phyloP scores from a whole-genome alignment of 1,140 invertebrate species.

The Chironomus tepperi region DNA sequence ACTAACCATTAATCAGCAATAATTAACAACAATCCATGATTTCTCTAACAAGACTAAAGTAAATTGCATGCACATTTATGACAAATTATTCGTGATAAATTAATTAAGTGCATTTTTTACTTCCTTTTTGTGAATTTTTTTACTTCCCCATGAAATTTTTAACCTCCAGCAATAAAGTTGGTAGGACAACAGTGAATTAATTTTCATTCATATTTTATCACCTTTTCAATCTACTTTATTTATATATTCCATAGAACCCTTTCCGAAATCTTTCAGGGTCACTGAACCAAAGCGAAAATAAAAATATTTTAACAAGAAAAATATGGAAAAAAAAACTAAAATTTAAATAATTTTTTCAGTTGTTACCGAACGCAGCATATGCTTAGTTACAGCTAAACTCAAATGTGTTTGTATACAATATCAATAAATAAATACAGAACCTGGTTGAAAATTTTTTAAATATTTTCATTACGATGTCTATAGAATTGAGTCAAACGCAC shows the following conservation, averaged over 20 bases:
- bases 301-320: neutral
- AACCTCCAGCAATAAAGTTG: no score
- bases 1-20: no score
- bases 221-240: no score
- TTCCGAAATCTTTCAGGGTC: neutral
- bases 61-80: no score
- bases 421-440: neutral
- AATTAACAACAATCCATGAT: no score
- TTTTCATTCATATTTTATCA: neutral
- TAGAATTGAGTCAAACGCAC: neutral
- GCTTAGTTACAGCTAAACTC: neutral
- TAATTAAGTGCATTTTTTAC: no score
- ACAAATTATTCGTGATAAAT: no score
- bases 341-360: neutral
- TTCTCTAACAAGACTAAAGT: no score
- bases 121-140: no score
- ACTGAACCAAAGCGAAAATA: neutral
- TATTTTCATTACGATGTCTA: neutral
- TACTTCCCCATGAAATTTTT: no score
- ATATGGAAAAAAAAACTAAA: neutral
- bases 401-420: neutral
- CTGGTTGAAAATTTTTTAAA: neutral
- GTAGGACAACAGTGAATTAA: neutral
- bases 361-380: neutral
- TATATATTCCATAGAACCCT: neutral